These are phyloP conservation scores for Cantharis flavilabris DNA, from an alignment of 2,888 invertebrate species.

Conservation along the genomic window DNA sequence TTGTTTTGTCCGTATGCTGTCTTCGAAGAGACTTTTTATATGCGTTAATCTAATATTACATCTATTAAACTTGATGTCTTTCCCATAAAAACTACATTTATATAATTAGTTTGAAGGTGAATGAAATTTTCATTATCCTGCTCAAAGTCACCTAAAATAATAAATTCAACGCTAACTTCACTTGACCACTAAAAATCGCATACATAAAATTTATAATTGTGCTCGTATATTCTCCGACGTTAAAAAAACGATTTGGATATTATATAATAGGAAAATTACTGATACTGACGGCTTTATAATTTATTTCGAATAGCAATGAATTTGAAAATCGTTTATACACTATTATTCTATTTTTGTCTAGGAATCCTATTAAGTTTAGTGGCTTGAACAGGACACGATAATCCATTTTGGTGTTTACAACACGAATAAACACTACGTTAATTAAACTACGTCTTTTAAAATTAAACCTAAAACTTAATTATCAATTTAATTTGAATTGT, in stretches of 20 bases:
- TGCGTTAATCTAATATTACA: slow-evolving; percentile 29
- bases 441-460: neutral
- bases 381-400: neutral
- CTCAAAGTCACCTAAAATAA: neutral
- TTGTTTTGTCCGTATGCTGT: slow-evolving; percentile 8
- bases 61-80: slow-evolving; percentile 27
- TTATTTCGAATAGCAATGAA: neutral
- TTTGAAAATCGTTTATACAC: neutral
- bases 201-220: neutral
- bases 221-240: neutral
- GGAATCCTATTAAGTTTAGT: neutral
- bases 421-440: neutral
- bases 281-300: neutral
- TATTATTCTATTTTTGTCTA: neutral
- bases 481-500: neutral
- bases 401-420: neutral
- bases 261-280: neutral
- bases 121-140: slow-evolving; percentile 15
- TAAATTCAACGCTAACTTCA: neutral
- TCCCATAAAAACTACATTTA: slow-evolving; percentile 29
- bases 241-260: neutral
- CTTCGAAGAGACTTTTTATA: slow-evolving; percentile 18
- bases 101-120: slow-evolving; percentile 27
- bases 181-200: neutral
- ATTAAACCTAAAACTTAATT: neutral